Evolutionary conservation across 2,113 vertebrate species (phyloP).

Genomic region (Myrmecophaga tridactyla): DNA sequence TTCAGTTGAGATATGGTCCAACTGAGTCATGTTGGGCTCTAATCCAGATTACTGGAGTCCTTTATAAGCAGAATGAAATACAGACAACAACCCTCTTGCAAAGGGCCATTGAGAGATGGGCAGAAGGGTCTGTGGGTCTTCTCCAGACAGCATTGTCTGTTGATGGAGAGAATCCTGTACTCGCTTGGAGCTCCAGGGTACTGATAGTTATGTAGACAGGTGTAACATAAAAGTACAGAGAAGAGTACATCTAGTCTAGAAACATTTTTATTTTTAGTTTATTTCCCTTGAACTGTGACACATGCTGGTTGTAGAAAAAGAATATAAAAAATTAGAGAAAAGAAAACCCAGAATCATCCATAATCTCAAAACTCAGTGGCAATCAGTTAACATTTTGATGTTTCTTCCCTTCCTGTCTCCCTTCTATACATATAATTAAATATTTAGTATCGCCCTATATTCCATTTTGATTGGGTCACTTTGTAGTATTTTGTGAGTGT

Average conservation of each 20-base stretch:
- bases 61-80: no score
- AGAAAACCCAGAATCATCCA: background rate
- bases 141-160: fast-evolving
- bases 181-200: no score
- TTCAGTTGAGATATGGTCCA: no score
- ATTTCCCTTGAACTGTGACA: background rate
- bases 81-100: background rate
- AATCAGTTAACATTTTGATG: background rate
- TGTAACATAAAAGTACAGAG: fast-evolving
- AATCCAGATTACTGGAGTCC: no score
- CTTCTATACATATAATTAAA: background rate
- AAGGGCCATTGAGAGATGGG: background rate
- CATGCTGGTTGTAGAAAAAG: background rate
- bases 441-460: fast-evolving
- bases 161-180: background rate
- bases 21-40: no score
- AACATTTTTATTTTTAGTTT: background rate
- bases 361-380: background rate
- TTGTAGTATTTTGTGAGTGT: fast-evolving
- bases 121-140: fast-evolving
- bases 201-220: background rate
- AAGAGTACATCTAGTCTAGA: no score
- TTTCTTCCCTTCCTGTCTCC: background rate
- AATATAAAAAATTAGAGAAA: background rate
- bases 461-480: background rate